Evolutionary conservation across 1,140 invertebrate genomes (phyloP), one percentile per base, ranked within the genome.

Genomic region (Drosophila virilis): DNA sequence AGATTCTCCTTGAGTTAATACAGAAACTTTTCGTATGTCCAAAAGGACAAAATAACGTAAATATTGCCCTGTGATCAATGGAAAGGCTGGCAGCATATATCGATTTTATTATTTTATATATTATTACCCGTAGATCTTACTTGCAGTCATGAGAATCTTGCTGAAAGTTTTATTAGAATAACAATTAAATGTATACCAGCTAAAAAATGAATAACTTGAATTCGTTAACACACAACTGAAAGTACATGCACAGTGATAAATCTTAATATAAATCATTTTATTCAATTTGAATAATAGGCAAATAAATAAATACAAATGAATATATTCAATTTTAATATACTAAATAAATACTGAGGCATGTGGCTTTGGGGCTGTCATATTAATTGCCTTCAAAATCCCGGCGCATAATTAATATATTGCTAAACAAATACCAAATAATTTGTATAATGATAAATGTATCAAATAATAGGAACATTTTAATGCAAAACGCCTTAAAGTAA

Each of bases 341-440:
- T 15, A 13, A 33, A 77, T 77, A 70, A 58, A 65, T 60, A 48
- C 35, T 65, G 73, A 77, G 74, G 74, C 43, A 51, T 40, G 71
- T 71, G 76, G 42, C 50, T 66, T 51, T 51, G 22, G 43, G 43
- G 0, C 28, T 55, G 58, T 52, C 70, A 66, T 54, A 66, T 66
- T 55, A 58, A 77, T 85, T 76, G 54, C 67, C 69, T 54, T 42
- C 15, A 67, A 62, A 65, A 75, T 40, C 48, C 59, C 65, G 32
- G 33, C 45, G 54, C 66, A 68, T 46, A 48, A 76, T 82, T 86
- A 73, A 61, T 75, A 78, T 85, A 77, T 81, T 55, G 74, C 81
- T 78, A 81, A 78, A 52, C 55, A 76, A 88, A 86, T 85, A 50
- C 75, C 64, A 60, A 54, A 78, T 78, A 78, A 82, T 74, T 78